phyloP scores from a whole-genome alignment of 2,888 invertebrate genomes.

The Drosophila koepferae region DNA sequence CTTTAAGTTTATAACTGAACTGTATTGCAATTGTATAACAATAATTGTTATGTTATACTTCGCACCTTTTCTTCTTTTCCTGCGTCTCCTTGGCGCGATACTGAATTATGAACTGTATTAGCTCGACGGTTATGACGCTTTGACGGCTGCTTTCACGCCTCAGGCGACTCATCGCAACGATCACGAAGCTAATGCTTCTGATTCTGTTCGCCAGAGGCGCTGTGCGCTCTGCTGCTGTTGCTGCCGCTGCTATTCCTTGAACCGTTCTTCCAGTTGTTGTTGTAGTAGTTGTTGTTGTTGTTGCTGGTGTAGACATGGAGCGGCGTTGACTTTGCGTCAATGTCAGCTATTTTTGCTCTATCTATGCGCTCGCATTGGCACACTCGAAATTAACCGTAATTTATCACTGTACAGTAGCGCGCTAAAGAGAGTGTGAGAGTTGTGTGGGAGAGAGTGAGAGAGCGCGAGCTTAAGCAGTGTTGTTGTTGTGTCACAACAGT shows the following conservation, averaged over 20 bases:
- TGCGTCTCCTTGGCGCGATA: constrained; percentile 83
- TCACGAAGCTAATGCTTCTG: constrained; percentile 62
- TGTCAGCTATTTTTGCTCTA: constrained; percentile 54
- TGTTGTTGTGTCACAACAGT: constrained; percentile 7
- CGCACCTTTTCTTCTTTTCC: constrained; percentile 84
- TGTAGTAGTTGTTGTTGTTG: constrained; percentile 47
- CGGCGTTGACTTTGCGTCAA: constrained; percentile 68
- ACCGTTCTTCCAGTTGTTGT: constrained; percentile 34
- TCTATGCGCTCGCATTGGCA: constrained; percentile 34
- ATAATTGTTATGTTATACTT: background rate
- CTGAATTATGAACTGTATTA: constrained; percentile 85
- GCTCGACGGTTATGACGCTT: constrained; percentile 84
- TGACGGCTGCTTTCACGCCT: constrained; percentile 82
- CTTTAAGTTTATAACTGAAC: background rate
- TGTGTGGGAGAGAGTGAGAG: constrained; percentile 5
- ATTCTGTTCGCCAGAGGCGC: constrained; percentile 34
- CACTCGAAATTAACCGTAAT: constrained; percentile 56
- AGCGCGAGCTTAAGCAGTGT: constrained; percentile 1
- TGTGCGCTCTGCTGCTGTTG: constrained; percentile 24
- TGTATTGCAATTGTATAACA: constrained; percentile 7
- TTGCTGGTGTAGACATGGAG: constrained; percentile 55
- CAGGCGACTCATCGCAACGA: constrained; percentile 81
- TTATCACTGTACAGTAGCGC: constrained; percentile 43
- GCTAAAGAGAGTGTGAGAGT: background rate
- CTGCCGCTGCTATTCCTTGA: constrained; percentile 26